Evolutionary conservation across 2,797 vertebrate genomes (phyloP).

Genomic region (Halcyon chelicuti): DNA sequence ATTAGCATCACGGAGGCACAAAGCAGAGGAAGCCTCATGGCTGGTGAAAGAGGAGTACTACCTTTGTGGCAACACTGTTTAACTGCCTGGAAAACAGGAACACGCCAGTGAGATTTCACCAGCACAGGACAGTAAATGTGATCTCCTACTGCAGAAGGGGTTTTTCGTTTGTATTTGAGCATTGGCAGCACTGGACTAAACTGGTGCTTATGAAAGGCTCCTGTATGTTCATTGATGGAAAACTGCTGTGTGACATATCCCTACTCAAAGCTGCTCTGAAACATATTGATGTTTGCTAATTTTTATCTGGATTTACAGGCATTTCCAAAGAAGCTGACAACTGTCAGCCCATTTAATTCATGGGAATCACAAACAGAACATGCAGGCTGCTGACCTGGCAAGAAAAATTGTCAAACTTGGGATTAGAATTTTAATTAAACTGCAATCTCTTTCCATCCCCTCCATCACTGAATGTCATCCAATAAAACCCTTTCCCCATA

Average conservation of each 20-base stretch:
- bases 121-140: rapidly evolving
- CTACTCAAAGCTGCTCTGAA: slow-evolving; percentile 39
- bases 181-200: neutral
- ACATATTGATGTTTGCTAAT: slow-evolving; percentile 28
- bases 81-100: slow-evolving; percentile 87
- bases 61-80: slow-evolving; percentile 78
- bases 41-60: slow-evolving; percentile 77
- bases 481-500: slow-evolving; percentile 25
- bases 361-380: slow-evolving; percentile 65
- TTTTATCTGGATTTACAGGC: slow-evolving; percentile 71
- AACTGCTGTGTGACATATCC: neutral
- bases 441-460: slow-evolving; percentile 70
- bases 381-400: slow-evolving; percentile 82
- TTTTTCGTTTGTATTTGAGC: rapidly evolving
- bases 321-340: slow-evolving; percentile 65
- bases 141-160: neutral
- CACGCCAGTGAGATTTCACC: neutral
- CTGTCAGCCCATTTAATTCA: slow-evolving; percentile 69
- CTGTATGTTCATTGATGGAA: neutral
- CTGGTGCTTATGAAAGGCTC: neutral
- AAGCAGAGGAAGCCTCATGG: slow-evolving; percentile 87
- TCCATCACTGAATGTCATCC: slow-evolving; percentile 42
- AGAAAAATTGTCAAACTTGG: slow-evolving; percentile 78
- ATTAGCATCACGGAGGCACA: slow-evolving; percentile 84
- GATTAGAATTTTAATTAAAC: slow-evolving; percentile 85